Conservation (phyloP, 2,888 invertebrate species). For the Drosophila macrospina region DNA sequence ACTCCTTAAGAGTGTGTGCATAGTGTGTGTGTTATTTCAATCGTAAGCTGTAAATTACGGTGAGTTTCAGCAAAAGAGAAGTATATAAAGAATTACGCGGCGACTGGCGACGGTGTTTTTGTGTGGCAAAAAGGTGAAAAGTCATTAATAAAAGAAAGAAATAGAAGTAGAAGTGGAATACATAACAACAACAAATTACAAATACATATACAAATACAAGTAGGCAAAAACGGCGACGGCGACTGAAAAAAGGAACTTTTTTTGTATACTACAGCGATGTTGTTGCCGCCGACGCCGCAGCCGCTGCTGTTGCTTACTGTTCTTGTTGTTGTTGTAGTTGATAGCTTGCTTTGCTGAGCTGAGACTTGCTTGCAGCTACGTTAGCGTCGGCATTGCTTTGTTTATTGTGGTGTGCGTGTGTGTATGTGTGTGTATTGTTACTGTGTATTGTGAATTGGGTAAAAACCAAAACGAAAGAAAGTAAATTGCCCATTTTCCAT, state of each 20-base stretch:
- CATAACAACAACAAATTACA: slow-evolving; percentile 47
- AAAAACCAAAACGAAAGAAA: slow-evolving; percentile 65
- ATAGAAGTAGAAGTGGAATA: slow-evolving; percentile 56
- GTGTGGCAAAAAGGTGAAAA: slow-evolving; percentile 71
- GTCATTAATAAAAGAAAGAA: slow-evolving; percentile 69
- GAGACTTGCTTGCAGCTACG: slow-evolving; percentile 55
- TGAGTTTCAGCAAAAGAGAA: slow-evolving; percentile 52
- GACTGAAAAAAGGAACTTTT: slow-evolving; percentile 68
- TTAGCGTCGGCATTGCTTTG: slow-evolving; percentile 59
- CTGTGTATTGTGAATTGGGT: slow-evolving; percentile 58
- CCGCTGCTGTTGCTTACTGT: slow-evolving; percentile 36
- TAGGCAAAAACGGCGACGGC: slow-evolving; percentile 46
- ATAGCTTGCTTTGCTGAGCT: slow-evolving; percentile 35
- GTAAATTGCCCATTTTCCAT: slow-evolving; percentile 74
- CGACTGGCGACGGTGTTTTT: slow-evolving; percentile 50
- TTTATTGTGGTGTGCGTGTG: slow-evolving; percentile 42
- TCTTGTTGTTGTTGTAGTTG: slow-evolving; percentile 44
- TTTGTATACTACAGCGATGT: slow-evolving; percentile 71
- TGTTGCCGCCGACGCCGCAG: slow-evolving; percentile 46
- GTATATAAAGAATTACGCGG: slow-evolving; percentile 56
- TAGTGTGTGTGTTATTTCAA: slow-evolving; percentile 47
- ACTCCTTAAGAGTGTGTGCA: slow-evolving; percentile 69
- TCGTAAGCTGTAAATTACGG: slow-evolving; percentile 67
- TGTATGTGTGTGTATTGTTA: slow-evolving; percentile 35
- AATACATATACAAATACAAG: slow-evolving; percentile 51